Conservation (phyloP, 2,888 invertebrate species). For the Hecatera dysodea region DNA sequence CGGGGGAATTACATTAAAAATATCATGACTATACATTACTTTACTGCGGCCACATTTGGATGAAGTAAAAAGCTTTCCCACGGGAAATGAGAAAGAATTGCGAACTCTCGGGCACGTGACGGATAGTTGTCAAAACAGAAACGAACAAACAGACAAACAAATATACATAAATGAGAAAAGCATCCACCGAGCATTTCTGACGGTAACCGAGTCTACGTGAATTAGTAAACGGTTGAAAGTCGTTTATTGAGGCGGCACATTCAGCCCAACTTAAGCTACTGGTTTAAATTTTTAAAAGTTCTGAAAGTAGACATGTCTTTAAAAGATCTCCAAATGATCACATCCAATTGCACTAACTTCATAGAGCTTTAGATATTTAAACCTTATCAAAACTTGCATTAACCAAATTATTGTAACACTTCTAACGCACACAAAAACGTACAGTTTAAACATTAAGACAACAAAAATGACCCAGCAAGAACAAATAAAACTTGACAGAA, state of each 20-base stretch:
- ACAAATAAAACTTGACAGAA: slow-evolving; percentile 78
- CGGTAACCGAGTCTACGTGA: slow-evolving; percentile 3
- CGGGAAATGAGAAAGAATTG: slow-evolving; percentile 46
- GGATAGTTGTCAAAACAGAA: slow-evolving; percentile 51
- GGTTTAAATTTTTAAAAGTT: slow-evolving; percentile 21
- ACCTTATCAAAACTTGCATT: neutral
- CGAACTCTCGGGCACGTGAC: slow-evolving; percentile 38
- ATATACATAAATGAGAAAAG: slow-evolving; percentile 2
- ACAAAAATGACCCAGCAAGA: slow-evolving; percentile 61
- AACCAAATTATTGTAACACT: neutral
- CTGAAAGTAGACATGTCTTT: slow-evolving; percentile 3
- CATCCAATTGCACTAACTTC: neutral
- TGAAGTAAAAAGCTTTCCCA: slow-evolving; percentile 34
- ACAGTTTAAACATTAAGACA: slow-evolving; percentile 31
- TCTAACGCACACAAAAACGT: neutral
- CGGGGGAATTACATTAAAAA: slow-evolving; percentile 50
- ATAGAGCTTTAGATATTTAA: neutral
- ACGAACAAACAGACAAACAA: neutral
- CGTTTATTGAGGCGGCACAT: slow-evolving; percentile 9
- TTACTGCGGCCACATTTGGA: slow-evolving; percentile 40
- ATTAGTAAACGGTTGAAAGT: slow-evolving; percentile 18
- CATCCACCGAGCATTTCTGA: neutral
- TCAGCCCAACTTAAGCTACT: slow-evolving; percentile 5
- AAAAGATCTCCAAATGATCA: neutral
- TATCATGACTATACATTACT: slow-evolving; percentile 45